A percentile compares a stretch with the other conserved stretches of the same genome.
Evolutionary conservation across 1,140 invertebrate genomes (phyloP).

Genomic region (Zaprionus kolodkinae): DNA sequence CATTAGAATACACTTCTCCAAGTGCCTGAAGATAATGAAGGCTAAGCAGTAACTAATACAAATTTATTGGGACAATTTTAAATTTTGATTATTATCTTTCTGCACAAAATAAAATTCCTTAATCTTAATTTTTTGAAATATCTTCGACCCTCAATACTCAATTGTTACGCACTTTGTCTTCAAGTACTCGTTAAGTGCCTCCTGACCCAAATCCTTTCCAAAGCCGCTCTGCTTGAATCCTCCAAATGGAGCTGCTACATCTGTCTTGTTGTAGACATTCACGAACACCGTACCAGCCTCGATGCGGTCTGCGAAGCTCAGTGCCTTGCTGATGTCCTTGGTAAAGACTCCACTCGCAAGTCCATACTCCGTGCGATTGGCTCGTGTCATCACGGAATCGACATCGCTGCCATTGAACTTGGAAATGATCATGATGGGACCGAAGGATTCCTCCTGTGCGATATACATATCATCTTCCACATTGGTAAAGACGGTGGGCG

Average conservation of each 20-base stretch:
- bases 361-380: constrained; percentile 96
- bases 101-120: not conserved
- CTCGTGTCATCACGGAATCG: constrained; percentile 92
- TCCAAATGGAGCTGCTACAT: constrained; percentile 98
- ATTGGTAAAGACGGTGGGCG: constrained; percentile 95
- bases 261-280: constrained; percentile 98
- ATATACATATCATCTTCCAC: constrained; percentile 96
- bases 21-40: not conserved
- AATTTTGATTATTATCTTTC: too few species aligned
- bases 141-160: constrained; percentile 89
- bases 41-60: too few species aligned
- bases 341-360: constrained; percentile 97
- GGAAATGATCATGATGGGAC: constrained; percentile 97
- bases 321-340: constrained; percentile 93
- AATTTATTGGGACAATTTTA: too few species aligned
- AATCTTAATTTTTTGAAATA: not conserved
- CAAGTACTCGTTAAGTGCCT: constrained; percentile 97
- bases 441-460: constrained; percentile 97
- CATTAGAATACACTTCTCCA: not conserved
- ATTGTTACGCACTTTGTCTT: constrained; percentile 97
- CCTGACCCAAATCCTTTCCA: constrained; percentile 97
- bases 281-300: constrained; percentile 98
- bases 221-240: constrained; percentile 99
- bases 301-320: constrained; percentile 93
- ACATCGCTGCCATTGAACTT: constrained; percentile 93